These are phyloP conservation scores for Lophotriccus pileatus DNA, from an alignment of 2,797 vertebrate genomes.

Conservation along the genomic window DNA sequence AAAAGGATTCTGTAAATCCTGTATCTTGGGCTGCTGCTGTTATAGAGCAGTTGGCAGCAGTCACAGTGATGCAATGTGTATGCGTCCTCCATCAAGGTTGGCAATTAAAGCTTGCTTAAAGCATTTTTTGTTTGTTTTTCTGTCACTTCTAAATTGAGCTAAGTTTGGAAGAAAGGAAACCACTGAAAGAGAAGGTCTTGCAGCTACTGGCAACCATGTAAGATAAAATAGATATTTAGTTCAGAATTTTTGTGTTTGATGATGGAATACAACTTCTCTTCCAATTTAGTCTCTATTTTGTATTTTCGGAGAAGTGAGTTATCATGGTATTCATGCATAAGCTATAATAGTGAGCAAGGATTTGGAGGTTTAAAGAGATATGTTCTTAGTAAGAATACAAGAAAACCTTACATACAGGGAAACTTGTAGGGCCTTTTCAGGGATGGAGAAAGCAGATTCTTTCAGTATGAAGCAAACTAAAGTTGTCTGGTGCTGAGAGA, in stretches of 20 bases:
- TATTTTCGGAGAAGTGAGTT: neutral
- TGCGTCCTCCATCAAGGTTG: neutral
- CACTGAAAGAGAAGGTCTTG: neutral
- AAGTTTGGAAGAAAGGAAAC: neutral
- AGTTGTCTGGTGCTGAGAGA: neutral
- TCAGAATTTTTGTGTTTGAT: neutral
- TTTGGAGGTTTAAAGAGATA: neutral
- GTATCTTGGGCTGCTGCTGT: neutral
- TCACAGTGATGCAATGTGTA: rapidly evolving
- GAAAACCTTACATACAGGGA: neutral
- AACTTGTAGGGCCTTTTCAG: neutral
- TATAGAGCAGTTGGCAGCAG: neutral
- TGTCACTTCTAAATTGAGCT: neutral
- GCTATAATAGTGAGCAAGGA: neutral
- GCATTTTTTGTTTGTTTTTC: neutral
- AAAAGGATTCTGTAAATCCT: neutral
- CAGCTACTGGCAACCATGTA: rapidly evolving
- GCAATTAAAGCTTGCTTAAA: neutral
- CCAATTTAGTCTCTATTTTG: neutral
- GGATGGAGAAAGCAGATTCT: neutral
- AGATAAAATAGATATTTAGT: neutral
- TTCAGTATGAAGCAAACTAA: neutral
- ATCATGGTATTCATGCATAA: neutral
- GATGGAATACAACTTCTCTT: neutral
- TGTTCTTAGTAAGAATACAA: neutral